Base-by-base conservation (phyloP, 2,113 vertebrate genomes). In the Callocephalon fimbriatum region DNA sequence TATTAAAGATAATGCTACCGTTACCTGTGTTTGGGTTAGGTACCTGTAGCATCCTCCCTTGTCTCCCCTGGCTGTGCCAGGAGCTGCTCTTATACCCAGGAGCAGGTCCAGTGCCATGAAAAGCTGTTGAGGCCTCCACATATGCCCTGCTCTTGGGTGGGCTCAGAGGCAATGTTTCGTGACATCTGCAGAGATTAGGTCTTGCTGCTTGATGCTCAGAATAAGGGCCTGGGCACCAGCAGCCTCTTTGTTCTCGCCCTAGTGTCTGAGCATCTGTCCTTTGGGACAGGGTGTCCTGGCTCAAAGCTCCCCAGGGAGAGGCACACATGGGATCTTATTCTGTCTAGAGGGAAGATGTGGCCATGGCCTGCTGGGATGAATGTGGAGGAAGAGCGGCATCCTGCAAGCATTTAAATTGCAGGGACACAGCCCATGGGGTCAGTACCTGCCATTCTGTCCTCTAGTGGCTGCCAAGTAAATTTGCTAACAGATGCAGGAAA, bases 311-410 rank as follows among this genome's bases (percentile, higher is more conserved):
- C 8, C 16, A 29, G 11, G 32, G 22, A 86, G 11, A 27, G 10
- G 25, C 27, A 67, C 2, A 1, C 0, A 4, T 0, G 0, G 18
- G 25, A 7, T 5, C 11, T 44, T 40, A 12, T 54, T 58, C 66
- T 74, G 66, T 18, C 47, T 42, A 54, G 47, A 72, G 23, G 44
- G 6, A 56, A 86, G n/a, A 26, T 27, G 23, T 20, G 44, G 38
- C 58, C 13, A 3, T n/a, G 37, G 65, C 23, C 45, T 37, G 23
- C 27, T 59, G 51, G 25, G 13, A 12, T 59, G 26, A n/a, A 10
- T 19, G 3, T 37, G 38, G 56, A 71, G 31, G 9, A 53, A 72
- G 32, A 74, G 19, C 20, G 25, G 10, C 21, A 53, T 20, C 35
- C 21, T 66, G 35, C 25, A 88, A 72, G 23, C 19, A 66, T 67